These are phyloP conservation scores for Propithecus deckenii DNA, from an alignment of 2,797 vertebrate genomes.

Conservation along the genomic window DNA sequence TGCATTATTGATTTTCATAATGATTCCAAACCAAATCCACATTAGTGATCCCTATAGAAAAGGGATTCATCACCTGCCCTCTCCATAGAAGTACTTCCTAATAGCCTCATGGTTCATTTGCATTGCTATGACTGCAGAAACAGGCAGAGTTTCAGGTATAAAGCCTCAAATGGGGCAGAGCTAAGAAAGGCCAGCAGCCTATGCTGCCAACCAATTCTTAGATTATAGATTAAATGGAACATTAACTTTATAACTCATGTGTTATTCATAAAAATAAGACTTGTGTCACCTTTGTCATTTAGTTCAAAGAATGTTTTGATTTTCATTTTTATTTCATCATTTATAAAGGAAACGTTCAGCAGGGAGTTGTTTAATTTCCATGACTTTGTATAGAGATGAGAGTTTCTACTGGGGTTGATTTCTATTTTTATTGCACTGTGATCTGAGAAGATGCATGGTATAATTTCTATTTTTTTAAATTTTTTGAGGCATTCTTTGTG, in stretches of 20 bases:
- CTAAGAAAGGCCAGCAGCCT: not conserved
- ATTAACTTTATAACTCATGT: not conserved
- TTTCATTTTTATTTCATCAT: too few species aligned
- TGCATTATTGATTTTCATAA: not conserved
- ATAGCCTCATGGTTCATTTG: not conserved
- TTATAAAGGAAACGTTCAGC: too few species aligned
- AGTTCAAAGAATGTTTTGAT: too few species aligned
- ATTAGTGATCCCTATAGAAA: not conserved
- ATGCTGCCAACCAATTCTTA: not conserved
- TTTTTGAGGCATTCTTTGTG: too few species aligned
- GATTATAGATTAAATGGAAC: not conserved
- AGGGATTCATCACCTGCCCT: not conserved
- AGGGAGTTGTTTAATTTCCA: too few species aligned
- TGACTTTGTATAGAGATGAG: too few species aligned
- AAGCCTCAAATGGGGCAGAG: not conserved
- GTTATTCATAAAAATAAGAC: not conserved
- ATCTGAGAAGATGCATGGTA: too few species aligned
- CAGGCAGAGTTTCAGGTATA: not conserved
- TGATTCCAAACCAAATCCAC: not conserved
- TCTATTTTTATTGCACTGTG: too few species aligned
- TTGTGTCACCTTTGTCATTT: not conserved
- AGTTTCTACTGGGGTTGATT: too few species aligned
- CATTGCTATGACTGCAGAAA: not conserved
- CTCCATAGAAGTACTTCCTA: not conserved
- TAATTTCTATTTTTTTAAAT: too few species aligned